phyloP scores from a whole-genome alignment of 2,888 invertebrate species.

The Leucania comma region DNA sequence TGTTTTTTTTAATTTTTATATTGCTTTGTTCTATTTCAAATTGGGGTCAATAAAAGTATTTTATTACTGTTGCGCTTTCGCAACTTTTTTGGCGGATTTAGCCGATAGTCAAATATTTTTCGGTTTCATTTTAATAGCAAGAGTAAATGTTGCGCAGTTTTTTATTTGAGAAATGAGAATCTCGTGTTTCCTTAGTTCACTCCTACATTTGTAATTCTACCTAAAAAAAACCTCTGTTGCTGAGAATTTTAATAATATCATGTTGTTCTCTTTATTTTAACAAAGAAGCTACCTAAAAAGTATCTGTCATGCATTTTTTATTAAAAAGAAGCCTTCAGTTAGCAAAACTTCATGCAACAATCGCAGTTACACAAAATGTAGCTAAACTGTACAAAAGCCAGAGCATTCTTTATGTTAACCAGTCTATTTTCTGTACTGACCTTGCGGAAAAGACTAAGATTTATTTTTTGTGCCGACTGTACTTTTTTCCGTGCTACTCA shows the following conservation, averaged over 20 bases:
- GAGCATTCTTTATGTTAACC: slow-evolving; percentile 31
- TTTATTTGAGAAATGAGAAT: not conserved
- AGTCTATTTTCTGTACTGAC: slow-evolving; percentile 41
- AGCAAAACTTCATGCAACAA: not conserved
- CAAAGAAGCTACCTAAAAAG: not conserved
- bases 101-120: not conserved
- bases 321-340: not conserved
- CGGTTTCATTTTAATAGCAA: not conserved
- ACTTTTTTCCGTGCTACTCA: slow-evolving; percentile 56
- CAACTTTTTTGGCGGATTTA: not conserved
- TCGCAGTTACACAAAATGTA: not conserved
- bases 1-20: not conserved
- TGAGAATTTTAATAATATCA: not conserved
- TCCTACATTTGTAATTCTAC: not conserved
- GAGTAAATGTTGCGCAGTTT: not conserved
- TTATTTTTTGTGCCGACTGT: slow-evolving; percentile 57
- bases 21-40: not conserved
- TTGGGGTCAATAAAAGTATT: not conserved
- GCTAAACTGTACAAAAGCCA: slow-evolving; percentile 9
- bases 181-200: not conserved
- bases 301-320: not conserved
- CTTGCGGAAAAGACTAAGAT: slow-evolving; percentile 38
- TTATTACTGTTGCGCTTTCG: not conserved
- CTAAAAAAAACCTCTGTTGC: no score
- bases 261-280: not conserved